A percentile compares a stretch with the other conserved stretches of the same genome.
Evolutionary conservation across 2,113 vertebrate genomes (phyloP).

Genomic region (Myotis brandtii): DNA sequence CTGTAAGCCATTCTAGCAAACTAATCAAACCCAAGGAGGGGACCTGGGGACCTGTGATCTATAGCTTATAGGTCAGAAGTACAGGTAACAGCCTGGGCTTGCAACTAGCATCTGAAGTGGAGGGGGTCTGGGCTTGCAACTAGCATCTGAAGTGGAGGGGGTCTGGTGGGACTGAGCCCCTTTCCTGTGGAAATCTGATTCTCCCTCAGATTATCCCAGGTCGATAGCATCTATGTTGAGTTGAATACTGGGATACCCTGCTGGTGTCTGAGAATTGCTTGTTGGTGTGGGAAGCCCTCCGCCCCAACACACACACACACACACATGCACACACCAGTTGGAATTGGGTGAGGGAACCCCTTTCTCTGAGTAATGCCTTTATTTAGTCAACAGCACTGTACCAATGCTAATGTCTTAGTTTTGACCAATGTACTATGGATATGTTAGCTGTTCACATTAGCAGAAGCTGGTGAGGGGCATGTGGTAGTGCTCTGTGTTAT

Average conservation of each 20-base stretch:
- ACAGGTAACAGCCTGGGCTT: background rate
- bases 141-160: background rate
- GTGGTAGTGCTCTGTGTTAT: background rate
- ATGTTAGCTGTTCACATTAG: background rate
- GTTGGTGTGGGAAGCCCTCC: background rate
- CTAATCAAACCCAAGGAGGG: background rate
- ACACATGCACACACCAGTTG: background rate
- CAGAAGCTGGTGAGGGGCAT: background rate
- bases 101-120: background rate
- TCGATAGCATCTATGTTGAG: background rate
- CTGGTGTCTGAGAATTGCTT: background rate
- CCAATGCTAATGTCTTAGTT: background rate
- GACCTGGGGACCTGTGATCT: background rate
- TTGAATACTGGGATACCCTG: background rate
- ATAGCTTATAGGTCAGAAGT: background rate
- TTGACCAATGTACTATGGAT: background rate
- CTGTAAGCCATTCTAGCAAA: background rate
- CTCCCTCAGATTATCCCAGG: too few species aligned
- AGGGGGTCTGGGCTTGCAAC: too few species aligned
- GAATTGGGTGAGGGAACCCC: background rate
- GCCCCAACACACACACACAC: background rate
- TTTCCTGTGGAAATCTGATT: background rate
- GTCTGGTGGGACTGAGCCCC: background rate
- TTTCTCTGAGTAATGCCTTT: background rate
- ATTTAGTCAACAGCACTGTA: background rate